Base-by-base conservation (phyloP, 2,797 vertebrate species). In the Eutrigla gurnardus region DNA sequence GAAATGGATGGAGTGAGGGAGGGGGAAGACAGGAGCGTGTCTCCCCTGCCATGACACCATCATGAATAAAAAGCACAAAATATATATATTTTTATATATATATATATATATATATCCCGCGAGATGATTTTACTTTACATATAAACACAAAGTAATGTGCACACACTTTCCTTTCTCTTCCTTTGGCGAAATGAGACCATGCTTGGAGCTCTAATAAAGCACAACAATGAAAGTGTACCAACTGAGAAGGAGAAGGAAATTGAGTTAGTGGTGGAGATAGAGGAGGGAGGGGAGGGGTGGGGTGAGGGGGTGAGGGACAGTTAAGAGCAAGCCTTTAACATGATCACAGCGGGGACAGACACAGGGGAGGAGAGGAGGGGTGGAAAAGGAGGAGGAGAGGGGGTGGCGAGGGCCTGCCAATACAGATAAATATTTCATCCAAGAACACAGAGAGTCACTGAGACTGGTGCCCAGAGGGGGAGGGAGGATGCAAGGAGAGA, bases 361-460 rank as follows among this genome's bases (percentile, higher is more conserved):
- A 86, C 47, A n/a, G 61, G 70, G 73, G 77, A 78, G 83, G 75
- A 81, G 82, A 73, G 57, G 70, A 86, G 80, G 54, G 3, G 32
- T 35, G 50, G 73, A 62, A 39, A 14, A 45, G 59, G 66, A 60
- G 71, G 63, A 52, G 71, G 68, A 40, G 75, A 57, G 69, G 78
- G 70, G 57, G 52, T 43, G 69, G 75, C 10, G n/a, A 74, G 78
- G 84, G 88, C 78, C 88, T 93, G 92, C 88, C 92, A 94, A 92
- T 93, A 92, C 73, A 83, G 88, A 92, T 93, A 88, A 92, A 93
- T 92, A 92, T 91, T 92, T 92, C 70, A 91, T 92, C 80, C 85
- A 72, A 86, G 81, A 78, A 87, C 81, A 78, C 80, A 80, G 55
- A 88, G 76, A 91, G 86, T 87, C 88, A 92, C 67, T 78, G 80